phyloP scores from a whole-genome alignment of 2,797 vertebrate genomes.

The Rousettus madagascariensis region DNA sequence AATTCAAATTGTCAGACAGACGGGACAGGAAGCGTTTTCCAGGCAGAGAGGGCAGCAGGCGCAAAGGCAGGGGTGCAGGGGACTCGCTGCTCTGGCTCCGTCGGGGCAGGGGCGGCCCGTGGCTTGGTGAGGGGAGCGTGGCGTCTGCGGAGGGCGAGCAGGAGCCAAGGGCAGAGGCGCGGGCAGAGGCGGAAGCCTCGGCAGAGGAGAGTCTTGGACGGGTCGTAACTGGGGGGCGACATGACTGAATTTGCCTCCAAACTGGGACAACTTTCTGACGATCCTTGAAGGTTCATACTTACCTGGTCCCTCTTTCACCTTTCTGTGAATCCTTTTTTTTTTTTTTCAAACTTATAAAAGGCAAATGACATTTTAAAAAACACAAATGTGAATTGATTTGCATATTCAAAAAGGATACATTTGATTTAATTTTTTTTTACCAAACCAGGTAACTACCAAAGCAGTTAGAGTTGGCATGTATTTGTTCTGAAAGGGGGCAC shows the following conservation, averaged over 20 bases:
- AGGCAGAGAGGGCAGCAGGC: neutral
- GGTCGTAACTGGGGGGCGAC: neutral
- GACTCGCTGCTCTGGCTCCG: fast-evolving
- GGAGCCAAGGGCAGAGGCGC: neutral
- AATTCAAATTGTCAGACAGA: neutral
- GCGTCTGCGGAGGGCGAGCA: neutral
- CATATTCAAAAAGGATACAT: neutral
- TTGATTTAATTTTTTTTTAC: neutral
- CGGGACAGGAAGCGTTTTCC: neutral
- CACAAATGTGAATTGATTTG: neutral
- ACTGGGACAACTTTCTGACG: neutral
- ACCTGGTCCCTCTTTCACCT: neutral
- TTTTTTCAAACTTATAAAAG: neutral
- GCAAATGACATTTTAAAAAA: neutral
- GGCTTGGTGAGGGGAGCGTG: neutral
- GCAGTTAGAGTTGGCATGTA: neutral
- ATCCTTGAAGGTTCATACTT: neutral
- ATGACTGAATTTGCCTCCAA: neutral
- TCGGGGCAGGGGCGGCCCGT: neutral
- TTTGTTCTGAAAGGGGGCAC: neutral
- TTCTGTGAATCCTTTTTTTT: neutral
- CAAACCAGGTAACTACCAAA: neutral
- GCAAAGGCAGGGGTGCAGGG: neutral
- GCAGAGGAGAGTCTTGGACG: neutral
- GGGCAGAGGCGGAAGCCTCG: too few relatives aligned